Evolutionary conservation across 2,797 vertebrate species (phyloP).

Genomic region (Pristis pectinata): DNA sequence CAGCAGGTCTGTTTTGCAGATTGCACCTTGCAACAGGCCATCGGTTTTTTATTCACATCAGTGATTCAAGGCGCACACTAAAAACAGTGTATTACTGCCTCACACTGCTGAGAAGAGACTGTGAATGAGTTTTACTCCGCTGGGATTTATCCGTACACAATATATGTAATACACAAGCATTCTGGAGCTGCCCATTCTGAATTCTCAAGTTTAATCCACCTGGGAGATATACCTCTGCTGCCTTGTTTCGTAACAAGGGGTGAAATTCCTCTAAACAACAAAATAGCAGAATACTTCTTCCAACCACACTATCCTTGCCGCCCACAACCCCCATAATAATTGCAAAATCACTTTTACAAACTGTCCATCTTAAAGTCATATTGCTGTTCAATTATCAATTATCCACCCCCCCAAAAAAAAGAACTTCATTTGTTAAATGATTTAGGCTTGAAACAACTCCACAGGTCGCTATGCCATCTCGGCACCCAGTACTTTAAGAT

Average conservation of each 20-base stretch:
- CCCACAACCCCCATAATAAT: background rate
- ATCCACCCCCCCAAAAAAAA: background rate
- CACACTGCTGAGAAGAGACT: background rate
- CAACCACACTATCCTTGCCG: background rate
- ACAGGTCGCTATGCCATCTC: background rate
- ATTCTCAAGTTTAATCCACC: background rate
- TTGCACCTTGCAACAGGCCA: background rate
- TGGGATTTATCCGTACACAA: background rate
- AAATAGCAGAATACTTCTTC: background rate
- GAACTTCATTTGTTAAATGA: background rate
- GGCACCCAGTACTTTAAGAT: background rate
- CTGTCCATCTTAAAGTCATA: background rate
- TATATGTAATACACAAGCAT: background rate
- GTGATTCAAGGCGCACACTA: background rate
- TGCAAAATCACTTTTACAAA: background rate
- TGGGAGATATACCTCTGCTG: background rate
- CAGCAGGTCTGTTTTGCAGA: background rate
- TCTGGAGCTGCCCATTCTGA: background rate
- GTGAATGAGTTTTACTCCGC: background rate
- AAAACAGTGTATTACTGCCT: background rate
- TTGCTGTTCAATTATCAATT: background rate
- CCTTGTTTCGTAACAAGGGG: background rate
- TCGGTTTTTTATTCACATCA: background rate
- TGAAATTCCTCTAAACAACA: background rate
- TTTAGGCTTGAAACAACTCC: background rate